Evolutionary conservation across 2,797 vertebrate species (phyloP).

Genomic region (Protonibea diacanthus): DNA sequence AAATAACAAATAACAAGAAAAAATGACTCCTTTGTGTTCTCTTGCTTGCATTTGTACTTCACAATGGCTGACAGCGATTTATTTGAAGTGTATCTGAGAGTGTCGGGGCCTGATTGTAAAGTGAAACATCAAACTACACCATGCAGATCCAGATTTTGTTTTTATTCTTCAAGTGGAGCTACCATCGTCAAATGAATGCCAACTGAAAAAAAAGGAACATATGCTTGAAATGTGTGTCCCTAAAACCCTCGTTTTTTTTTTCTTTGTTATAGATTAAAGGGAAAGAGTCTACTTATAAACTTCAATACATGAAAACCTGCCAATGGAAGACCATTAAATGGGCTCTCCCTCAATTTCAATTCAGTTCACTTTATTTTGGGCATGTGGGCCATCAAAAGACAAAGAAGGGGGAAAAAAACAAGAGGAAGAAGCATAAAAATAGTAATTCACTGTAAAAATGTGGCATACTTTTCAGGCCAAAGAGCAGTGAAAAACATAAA

Average conservation of each 20-base stretch:
- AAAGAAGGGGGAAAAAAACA: background rate
- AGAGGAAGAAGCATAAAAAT: slow-evolving; percentile 1
- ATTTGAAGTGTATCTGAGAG: background rate
- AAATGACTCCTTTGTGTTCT: background rate
- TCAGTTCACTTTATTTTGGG: slow-evolving; percentile 23
- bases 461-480: slow-evolving; percentile 4
- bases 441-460: slow-evolving; percentile 47
- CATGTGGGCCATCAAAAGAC: slow-evolving; percentile 30
- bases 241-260: slow-evolving; percentile 20
- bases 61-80: background rate
- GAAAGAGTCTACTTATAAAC: slow-evolving; percentile 47
- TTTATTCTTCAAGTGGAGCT: slow-evolving; percentile 34
- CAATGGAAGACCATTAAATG: slow-evolving; percentile 58
- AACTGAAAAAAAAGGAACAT: slow-evolving; percentile 39
- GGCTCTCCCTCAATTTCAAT: slow-evolving; percentile 22
- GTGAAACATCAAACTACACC: slow-evolving; percentile 6
- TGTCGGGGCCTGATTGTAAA: background rate
- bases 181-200: slow-evolving; percentile 30
- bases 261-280: slow-evolving; percentile 54
- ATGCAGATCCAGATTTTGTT: slow-evolving; percentile 10
- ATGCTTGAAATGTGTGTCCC: slow-evolving; percentile 54
- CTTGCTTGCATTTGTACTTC: background rate
- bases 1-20: background rate
- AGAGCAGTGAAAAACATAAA: slow-evolving; percentile 1
- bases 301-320: slow-evolving; percentile 38